These are phyloP conservation scores for Sebastes schlegelii DNA, from an alignment of 2,113 vertebrate species.

Conservation along the genomic window DNA sequence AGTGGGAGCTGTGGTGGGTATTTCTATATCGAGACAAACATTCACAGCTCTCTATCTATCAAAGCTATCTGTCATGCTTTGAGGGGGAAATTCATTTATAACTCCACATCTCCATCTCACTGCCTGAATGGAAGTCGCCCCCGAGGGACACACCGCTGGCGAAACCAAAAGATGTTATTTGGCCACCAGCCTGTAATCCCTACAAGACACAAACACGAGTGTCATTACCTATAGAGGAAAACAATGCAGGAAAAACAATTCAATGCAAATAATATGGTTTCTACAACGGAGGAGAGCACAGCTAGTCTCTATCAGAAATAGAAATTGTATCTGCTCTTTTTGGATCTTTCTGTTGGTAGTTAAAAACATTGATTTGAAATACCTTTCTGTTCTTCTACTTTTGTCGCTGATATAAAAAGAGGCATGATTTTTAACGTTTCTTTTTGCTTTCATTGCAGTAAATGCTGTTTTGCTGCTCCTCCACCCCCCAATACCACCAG, in stretches of 20 bases:
- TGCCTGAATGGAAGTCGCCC: constrained; percentile 36
- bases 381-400: too few relatives aligned
- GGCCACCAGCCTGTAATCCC: constrained; percentile 7
- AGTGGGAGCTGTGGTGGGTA: constrained; percentile 53
- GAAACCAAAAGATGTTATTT: constrained; percentile 15
- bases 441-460: too few relatives aligned
- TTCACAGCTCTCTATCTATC: constrained; percentile 30
- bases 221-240: not conserved
- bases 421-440: too few relatives aligned
- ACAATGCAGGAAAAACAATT: not conserved
- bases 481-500: too few relatives aligned
- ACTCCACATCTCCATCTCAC: constrained; percentile 33
- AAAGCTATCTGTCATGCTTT: constrained; percentile 52
- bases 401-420: too few relatives aligned
- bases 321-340: not conserved
- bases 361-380: not conserved
- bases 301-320: not conserved
- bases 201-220: not conserved
- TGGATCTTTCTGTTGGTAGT: not conserved
- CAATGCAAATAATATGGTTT: not conserved
- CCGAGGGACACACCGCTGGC: constrained; percentile 14
- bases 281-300: not conserved
- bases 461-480: too few relatives aligned
- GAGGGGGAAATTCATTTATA: constrained; percentile 49
- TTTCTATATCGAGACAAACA: constrained; percentile 59